Evolutionary conservation across 1,140 invertebrate genomes (phyloP).

Genomic region (Anadara kagoshimensis): DNA sequence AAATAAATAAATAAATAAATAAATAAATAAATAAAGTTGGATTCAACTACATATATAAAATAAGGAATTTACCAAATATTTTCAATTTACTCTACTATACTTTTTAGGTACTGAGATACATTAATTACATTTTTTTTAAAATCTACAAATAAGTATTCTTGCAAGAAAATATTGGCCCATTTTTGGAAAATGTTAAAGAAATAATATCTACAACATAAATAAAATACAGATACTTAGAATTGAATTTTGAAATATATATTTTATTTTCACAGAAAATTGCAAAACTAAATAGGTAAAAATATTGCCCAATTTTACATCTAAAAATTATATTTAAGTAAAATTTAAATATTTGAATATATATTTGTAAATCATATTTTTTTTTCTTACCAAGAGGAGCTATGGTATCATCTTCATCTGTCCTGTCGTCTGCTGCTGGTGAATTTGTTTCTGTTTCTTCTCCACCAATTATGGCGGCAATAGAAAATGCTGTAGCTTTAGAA

Average conservation of each 20-base stretch:
- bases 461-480: slow-evolving; percentile 64
- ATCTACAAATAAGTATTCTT: background rate
- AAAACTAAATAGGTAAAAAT: slow-evolving; percentile 6
- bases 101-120: background rate
- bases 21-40: background rate
- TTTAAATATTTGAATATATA: background rate
- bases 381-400: slow-evolving; percentile 28
- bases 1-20: background rate
- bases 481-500: slow-evolving; percentile 61
- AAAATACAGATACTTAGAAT: too few species aligned
- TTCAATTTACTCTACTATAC: background rate
- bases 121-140: background rate
- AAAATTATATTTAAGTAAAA: too few species aligned
- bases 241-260: too few species aligned
- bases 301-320: slow-evolving; percentile 8
- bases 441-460: slow-evolving; percentile 9
- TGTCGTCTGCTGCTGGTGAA: background rate
- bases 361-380: too few species aligned
- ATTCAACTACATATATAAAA: too few species aligned
- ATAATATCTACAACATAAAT: too few species aligned
- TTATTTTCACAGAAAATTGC: background rate
- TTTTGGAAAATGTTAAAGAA: background rate
- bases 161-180: background rate
- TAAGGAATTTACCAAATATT: too few species aligned
- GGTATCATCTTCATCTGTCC: background rate